phyloP scores from a whole-genome alignment of 1,140 invertebrate genomes.

The Diploscapter pachys region DNA sequence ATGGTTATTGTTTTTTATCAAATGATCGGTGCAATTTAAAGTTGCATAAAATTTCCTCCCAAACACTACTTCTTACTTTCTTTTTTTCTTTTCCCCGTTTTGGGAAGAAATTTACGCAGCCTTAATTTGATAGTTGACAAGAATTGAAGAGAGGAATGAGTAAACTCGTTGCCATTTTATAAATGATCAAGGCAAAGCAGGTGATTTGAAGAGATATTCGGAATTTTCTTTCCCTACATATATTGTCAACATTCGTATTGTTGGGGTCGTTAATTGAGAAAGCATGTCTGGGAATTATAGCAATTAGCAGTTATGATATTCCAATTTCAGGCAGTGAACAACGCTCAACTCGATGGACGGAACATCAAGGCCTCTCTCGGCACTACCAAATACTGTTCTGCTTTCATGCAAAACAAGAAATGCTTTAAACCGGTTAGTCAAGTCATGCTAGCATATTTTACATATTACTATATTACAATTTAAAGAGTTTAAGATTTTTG shows the following conservation, averaged over 20 bases:
- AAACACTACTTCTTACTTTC: background rate
- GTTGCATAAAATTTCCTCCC: too few relatives aligned
- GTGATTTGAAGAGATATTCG: too few relatives aligned
- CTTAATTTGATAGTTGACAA: background rate
- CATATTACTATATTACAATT: background rate
- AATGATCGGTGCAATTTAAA: too few relatives aligned
- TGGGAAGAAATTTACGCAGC: conserved; percentile 69
- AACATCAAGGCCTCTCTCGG: conserved; percentile 94
- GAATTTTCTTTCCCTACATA: too few relatives aligned
- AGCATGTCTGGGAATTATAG: too few relatives aligned
- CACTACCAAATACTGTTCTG: conserved; percentile 99
- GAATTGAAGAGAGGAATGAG: too few relatives aligned
- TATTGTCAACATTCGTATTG: too few relatives aligned
- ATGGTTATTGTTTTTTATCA: too few relatives aligned
- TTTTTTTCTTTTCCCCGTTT: background rate
- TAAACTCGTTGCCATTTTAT: too few relatives aligned
- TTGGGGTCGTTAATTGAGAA: too few relatives aligned
- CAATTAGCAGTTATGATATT: background rate
- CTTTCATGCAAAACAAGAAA: conserved; percentile 93
- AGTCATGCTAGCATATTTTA: background rate
- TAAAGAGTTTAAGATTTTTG: too few relatives aligned
- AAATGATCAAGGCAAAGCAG: too few relatives aligned
- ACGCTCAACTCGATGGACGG: conserved; percentile 87
- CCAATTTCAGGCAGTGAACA: conserved; percentile 80
- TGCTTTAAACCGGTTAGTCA: conserved; percentile 78